phyloP scores from a whole-genome alignment of 2,797 vertebrate genomes.

The Ambastaia sidthimunki region DNA sequence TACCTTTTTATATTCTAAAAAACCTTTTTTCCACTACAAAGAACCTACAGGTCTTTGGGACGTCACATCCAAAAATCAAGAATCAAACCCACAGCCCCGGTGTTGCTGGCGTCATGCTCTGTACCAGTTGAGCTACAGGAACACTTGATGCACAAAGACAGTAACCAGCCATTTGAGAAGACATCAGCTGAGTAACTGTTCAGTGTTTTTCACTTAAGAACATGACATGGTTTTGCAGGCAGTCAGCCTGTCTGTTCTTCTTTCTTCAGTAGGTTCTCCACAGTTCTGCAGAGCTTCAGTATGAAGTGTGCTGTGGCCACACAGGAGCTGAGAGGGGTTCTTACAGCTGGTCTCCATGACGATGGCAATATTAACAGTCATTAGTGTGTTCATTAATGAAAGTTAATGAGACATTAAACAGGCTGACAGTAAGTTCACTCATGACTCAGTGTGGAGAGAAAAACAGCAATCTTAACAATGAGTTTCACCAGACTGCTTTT shows the following conservation, averaged over 20 bases:
- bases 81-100: neutral
- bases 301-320: slow-evolving; percentile 35
- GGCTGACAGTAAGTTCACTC: slow-evolving; percentile 45
- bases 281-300: slow-evolving; percentile 15
- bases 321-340: slow-evolving; percentile 42
- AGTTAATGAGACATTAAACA: slow-evolving; percentile 60
- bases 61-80: too few species aligned
- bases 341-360: slow-evolving; percentile 46
- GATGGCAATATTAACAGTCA: slow-evolving; percentile 47
- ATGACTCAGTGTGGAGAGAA: slow-evolving; percentile 28
- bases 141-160: neutral
- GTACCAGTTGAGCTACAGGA: neutral
- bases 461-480: slow-evolving; percentile 14
- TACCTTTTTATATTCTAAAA: too few species aligned
- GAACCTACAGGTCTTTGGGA: too few species aligned
- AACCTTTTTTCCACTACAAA: too few species aligned
- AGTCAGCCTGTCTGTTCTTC: slow-evolving; percentile 4
- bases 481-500: neutral
- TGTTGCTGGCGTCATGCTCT: neutral
- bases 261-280: slow-evolving; percentile 27
- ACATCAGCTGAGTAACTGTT: too few species aligned
- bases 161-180: too few species aligned
- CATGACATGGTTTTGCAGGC: slow-evolving; percentile 1
- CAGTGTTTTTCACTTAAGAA: slow-evolving; percentile 1
- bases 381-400: slow-evolving; percentile 54